These are phyloP conservation scores for Spodoptera litura DNA, from an alignment of 1,140 invertebrate genomes.

Conservation along the genomic window DNA sequence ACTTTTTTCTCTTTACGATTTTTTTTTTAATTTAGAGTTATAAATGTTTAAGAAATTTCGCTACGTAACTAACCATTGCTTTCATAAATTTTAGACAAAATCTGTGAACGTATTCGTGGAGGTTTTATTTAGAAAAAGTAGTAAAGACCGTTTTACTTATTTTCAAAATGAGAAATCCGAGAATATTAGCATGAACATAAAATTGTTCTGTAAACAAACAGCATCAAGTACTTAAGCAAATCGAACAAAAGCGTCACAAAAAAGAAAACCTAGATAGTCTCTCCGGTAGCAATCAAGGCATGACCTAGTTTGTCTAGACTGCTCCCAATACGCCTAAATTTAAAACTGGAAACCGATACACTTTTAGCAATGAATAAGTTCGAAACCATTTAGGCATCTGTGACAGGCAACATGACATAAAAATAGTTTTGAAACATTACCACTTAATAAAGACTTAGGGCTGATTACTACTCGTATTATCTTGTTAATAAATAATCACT, in stretches of 20 bases:
- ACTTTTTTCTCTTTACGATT: too few relatives aligned
- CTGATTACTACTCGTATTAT: not conserved
- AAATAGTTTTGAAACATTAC: not conserved
- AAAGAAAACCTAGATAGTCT: slow-evolving; percentile 32
- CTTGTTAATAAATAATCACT: not conserved
- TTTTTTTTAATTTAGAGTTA: too few relatives aligned
- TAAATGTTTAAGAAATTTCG: too few relatives aligned
- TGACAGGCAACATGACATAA: not conserved
- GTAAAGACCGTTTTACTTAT: too few relatives aligned
- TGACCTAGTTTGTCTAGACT: slow-evolving; percentile 49
- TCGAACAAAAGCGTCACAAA: slow-evolving; percentile 6
- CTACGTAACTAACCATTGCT: too few relatives aligned
- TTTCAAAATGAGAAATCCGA: too few relatives aligned
- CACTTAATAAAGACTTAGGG: slow-evolving; percentile 1
- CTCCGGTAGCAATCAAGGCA: slow-evolving; percentile 37
- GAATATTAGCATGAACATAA: too few relatives aligned
- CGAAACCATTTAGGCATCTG: not conserved
- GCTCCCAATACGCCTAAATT: slow-evolving; percentile 46
- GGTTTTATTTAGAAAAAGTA: too few relatives aligned
- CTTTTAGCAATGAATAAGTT: slow-evolving; percentile 28
- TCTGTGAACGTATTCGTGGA: too few relatives aligned
- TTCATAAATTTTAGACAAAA: too few relatives aligned
- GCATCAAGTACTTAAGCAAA: too few relatives aligned
- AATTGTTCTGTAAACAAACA: too few relatives aligned
- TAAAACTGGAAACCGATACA: slow-evolving; percentile 34